These are phyloP conservation scores for Melanargia galathea DNA, from an alignment of 2,888 invertebrate genomes.

Conservation along the genomic window DNA sequence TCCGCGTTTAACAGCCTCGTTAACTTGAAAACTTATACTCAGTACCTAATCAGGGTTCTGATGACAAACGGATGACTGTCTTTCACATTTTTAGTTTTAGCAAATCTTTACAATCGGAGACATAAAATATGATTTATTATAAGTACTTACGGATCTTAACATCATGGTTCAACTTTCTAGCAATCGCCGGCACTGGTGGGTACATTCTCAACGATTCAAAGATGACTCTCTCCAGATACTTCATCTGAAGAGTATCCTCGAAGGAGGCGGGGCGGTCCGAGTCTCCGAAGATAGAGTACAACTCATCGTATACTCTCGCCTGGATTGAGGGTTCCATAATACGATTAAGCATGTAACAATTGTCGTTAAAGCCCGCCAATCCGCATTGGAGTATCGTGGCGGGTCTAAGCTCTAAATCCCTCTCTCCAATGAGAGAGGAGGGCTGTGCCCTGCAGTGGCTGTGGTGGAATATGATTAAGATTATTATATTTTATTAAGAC, in stretches of 20 bases:
- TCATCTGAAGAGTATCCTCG: slow-evolving; percentile 90
- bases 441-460: no score
- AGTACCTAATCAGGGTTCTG: no score
- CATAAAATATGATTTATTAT: not conserved
- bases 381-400: no score
- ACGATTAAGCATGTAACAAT: no score
- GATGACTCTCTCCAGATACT: slow-evolving; percentile 90
- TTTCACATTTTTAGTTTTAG: no score
- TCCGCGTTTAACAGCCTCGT: no score
- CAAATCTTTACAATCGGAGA: not conserved
- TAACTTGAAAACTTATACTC: no score
- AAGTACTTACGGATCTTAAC: slow-evolving; percentile 83
- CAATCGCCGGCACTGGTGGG: slow-evolving; percentile 91
- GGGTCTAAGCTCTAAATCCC: not conserved
- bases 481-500: no score
- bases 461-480: no score
- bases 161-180: slow-evolving; percentile 86
- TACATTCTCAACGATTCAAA: slow-evolving; percentile 89
- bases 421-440: no score
- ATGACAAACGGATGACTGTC: no score
- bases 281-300: slow-evolving; percentile 89
- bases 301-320: slow-evolving; percentile 86
- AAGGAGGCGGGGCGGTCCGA: slow-evolving; percentile 89
- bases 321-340: slow-evolving; percentile 72
- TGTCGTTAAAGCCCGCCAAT: no score